These are phyloP conservation scores for Marronus borbonicus DNA, from an alignment of 2,888 invertebrate genomes.

Conservation along the genomic window DNA sequence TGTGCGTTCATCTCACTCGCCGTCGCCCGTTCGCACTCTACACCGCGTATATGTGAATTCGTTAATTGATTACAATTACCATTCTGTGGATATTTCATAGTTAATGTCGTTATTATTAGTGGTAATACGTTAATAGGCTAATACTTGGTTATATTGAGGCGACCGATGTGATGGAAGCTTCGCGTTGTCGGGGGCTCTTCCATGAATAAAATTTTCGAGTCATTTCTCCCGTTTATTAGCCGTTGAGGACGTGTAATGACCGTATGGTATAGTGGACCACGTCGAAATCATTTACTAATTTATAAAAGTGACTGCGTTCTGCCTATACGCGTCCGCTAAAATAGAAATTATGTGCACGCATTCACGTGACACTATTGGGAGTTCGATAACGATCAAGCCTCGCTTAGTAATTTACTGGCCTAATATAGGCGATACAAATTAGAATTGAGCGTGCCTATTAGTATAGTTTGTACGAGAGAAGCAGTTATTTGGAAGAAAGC, in stretches of 20 bases:
- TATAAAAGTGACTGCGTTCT: slow-evolving; percentile 12
- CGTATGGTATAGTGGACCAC: slow-evolving; percentile 18
- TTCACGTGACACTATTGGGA: not conserved
- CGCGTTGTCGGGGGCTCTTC: not conserved
- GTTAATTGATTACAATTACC: slow-evolving; percentile 63
- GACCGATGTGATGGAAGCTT: not conserved
- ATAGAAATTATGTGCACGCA: not conserved
- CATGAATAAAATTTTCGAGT: slow-evolving; percentile 28
- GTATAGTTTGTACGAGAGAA: too few species aligned
- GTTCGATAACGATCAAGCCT: slow-evolving; percentile 1
- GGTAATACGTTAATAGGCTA: slow-evolving; percentile 37
- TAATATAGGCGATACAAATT: too few species aligned
- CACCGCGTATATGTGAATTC: slow-evolving; percentile 58
- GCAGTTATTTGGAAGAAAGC: too few species aligned
- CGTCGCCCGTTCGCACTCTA: slow-evolving; percentile 8
- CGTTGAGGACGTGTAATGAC: slow-evolving; percentile 14
- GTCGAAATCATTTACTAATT: slow-evolving; percentile 24
- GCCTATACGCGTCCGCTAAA: not conserved
- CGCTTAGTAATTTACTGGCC: not conserved
- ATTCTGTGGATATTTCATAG: slow-evolving; percentile 49
- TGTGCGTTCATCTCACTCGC: not conserved
- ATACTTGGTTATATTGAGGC: slow-evolving; percentile 1
- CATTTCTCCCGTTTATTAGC: slow-evolving; percentile 24
- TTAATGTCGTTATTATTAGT: slow-evolving; percentile 49
- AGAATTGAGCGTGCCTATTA: too few species aligned